These are phyloP conservation scores for Alectura lathami DNA, from an alignment of 2,113 vertebrate genomes.

Conservation along the genomic window DNA sequence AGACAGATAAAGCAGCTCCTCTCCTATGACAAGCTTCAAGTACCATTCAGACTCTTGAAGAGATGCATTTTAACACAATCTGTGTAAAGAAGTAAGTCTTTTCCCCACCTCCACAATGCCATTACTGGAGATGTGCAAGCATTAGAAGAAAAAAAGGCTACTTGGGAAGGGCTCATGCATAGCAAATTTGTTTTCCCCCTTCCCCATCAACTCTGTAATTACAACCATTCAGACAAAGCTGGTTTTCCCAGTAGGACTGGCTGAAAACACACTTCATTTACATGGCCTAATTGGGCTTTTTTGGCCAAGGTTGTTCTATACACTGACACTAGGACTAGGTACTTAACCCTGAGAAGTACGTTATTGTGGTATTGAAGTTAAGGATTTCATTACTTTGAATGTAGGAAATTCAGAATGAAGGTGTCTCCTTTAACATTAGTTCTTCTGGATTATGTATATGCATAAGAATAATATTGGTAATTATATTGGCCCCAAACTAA, in stretches of 20 bases:
- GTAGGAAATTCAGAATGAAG: conserved; percentile 31
- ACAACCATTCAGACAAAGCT: conserved; percentile 64
- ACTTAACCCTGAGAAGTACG: conserved; percentile 56
- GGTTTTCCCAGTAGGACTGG: conserved; percentile 70
- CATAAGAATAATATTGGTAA: conserved; percentile 29
- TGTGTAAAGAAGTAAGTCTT: neutral
- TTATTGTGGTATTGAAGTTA: conserved; percentile 55
- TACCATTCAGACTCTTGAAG: neutral
- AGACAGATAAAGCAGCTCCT: neutral
- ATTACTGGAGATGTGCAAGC: conserved; percentile 17
- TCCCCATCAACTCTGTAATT: conserved; percentile 65
- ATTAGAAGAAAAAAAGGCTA: conserved; percentile 21
- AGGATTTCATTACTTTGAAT: conserved; percentile 62
- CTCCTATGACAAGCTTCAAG: neutral
- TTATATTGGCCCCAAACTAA: conserved; percentile 25
- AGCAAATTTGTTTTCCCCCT: conserved; percentile 55
- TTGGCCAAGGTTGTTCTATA: conserved; percentile 55
- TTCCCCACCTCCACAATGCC: neutral
- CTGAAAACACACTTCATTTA: conserved; percentile 57
- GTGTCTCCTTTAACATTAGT: conserved; percentile 37
- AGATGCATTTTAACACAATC: neutral
- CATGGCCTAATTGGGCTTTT: conserved; percentile 69
- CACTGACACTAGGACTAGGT: conserved; percentile 33
- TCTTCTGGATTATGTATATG: neutral
- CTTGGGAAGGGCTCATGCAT: conserved; percentile 60